Evolutionary conservation across 1,140 invertebrate genomes (phyloP), one percentile per base, ranked within the genome.

Genomic region (Pogonomyrmex californicus): DNA sequence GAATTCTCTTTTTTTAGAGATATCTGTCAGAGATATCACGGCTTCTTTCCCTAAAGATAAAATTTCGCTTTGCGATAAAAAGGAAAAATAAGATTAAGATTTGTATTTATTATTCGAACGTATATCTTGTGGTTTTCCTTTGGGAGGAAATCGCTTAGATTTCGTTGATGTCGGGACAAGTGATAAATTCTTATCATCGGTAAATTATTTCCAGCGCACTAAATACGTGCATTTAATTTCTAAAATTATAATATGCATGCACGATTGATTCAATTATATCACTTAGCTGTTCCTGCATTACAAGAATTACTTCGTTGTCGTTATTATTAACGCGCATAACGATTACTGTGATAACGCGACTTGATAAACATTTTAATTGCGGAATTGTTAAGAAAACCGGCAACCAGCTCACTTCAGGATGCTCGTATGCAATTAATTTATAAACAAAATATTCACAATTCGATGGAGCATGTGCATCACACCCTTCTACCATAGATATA

Each of bases 221-320:
- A 23, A 23, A 33, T n/a, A 58, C 65, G 38, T 60, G 54, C 30
- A 41, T 33, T 83, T 75, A 60, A 60, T 83, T 83, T 75, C 68
- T 83, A 73, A 83, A 75, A 83, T 73, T 83, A 83, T 54, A 83
- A 83, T 44, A 49, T 17, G 51, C 79, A 75, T 47, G 68, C 79
- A 60, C 41, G 54, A 81, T 81, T 70, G 58, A 82, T 12, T 60
- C 54, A 75, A 81, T 81, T 81, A 58, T n/a, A 58, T 81, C 54
- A 73, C 41, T 82, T 60, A 73, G 38, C 9, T 41, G 41, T 17
- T 51, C 41, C 41, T 51, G 54, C 54, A 54, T 83, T 62, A 47
- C 12, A 58, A 30, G 44, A 12, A 23, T 23, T 58, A 33, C 79
- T 83, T 60, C 54, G 10, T 81, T 81, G 38, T 56, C 38, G 23